Evolutionary conservation across 2,113 vertebrate genomes (phyloP).

Genomic region (Tetraodon nigroviridis): DNA sequence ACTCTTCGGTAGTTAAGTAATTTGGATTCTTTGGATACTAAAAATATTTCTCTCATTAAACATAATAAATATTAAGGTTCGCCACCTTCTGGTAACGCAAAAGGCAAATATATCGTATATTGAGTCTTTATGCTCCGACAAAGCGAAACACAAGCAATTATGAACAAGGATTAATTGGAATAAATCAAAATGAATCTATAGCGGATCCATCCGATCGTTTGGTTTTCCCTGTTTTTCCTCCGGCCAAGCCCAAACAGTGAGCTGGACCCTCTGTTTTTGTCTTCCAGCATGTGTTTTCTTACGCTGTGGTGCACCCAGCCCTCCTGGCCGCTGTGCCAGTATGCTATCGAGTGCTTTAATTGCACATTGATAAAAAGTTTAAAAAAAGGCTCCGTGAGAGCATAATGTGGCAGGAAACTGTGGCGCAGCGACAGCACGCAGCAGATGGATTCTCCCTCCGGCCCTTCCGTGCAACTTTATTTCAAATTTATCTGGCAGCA

Average conservation of each 20-base stretch:
- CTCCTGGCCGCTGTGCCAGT: not conserved
- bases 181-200: too few relatives aligned
- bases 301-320: not conserved
- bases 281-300: not conserved
- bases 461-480: constrained; percentile 15
- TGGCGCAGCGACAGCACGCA: constrained; percentile 1
- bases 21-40: not conserved
- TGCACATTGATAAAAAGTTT: not conserved
- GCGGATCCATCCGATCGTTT: too few relatives aligned
- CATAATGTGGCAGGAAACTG: not conserved
- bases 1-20: not conserved
- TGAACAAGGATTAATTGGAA: too few relatives aligned
- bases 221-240: too few relatives aligned
- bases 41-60: not conserved
- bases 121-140: too few relatives aligned
- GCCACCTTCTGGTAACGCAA: too few relatives aligned
- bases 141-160: too few relatives aligned
- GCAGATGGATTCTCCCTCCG: constrained; percentile 23
- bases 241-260: not conserved
- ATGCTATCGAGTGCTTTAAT: not conserved
- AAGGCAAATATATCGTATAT: too few relatives aligned
- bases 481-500: constrained; percentile 9
- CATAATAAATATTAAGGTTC: too few relatives aligned
- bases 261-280: not conserved
- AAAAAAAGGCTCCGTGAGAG: constrained; percentile 3